These are phyloP conservation scores for Neomonachus schauinslandi DNA, from an alignment of 2,113 vertebrate species.

Conservation along the genomic window DNA sequence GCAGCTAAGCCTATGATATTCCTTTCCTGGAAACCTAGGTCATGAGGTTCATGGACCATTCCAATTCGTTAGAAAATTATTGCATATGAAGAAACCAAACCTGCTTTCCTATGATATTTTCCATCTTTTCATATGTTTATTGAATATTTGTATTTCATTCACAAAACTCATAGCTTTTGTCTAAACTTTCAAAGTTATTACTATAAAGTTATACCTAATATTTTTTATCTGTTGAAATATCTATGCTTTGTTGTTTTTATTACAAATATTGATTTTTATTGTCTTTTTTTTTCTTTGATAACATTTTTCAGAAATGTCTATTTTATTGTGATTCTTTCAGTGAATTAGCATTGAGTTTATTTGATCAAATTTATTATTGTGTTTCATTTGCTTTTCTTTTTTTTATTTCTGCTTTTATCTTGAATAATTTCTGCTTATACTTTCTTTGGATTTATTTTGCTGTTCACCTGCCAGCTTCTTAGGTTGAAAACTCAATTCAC, in stretches of 20 bases:
- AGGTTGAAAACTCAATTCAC: not conserved
- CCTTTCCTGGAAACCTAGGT: not conserved
- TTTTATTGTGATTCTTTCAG: not conserved
- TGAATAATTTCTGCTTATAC: not conserved
- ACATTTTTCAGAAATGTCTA: not conserved
- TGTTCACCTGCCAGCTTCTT: not conserved
- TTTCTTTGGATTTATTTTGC: slow-evolving; percentile 1
- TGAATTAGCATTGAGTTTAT: not conserved
- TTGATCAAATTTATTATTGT: not conserved
- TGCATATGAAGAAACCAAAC: not conserved
- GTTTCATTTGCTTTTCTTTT: not conserved
- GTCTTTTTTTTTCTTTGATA: not conserved
- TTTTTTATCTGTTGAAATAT: not conserved
- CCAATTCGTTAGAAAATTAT: not conserved
- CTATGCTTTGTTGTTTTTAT: not conserved
- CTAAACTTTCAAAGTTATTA: not conserved
- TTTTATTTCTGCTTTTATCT: not conserved
- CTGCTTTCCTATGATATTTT: not conserved
- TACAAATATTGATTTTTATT: not conserved
- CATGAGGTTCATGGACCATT: not conserved
- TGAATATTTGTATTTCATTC: slow-evolving; percentile 1
- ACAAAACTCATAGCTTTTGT: not conserved
- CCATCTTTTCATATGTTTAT: not conserved
- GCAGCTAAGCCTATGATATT: not conserved
- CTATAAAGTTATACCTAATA: not conserved